A percentile compares a stretch with the other conserved stretches of the same genome.
phyloP scores from a whole-genome alignment of 2,888 invertebrate genomes.

The Pollenia amentaria region DNA sequence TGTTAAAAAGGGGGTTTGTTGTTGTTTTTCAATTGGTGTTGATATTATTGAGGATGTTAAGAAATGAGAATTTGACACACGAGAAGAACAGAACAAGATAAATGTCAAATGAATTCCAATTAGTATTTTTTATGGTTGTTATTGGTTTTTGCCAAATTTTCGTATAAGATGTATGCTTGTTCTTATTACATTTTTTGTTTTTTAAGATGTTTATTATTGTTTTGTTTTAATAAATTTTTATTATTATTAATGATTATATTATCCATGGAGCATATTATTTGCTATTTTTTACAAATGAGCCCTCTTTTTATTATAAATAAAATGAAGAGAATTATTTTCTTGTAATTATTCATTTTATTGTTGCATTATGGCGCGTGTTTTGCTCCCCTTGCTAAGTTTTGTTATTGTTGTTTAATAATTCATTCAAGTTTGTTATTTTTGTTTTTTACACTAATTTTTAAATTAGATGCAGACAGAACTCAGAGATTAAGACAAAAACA shows the following conservation, averaged over 20 bases:
- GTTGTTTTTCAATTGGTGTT: constrained; percentile 32
- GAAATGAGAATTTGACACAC: constrained; percentile 53
- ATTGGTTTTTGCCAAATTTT: constrained; percentile 33
- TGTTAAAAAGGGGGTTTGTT: constrained; percentile 46
- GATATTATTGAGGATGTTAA: constrained; percentile 46
- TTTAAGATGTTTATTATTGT: constrained; percentile 22
- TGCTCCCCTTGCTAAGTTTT: constrained; percentile 62
- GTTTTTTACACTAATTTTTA: constrained; percentile 3
- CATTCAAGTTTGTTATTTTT: constrained; percentile 15
- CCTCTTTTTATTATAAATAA: constrained; percentile 27
- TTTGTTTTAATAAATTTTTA: not conserved
- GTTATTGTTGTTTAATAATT: constrained; percentile 53
- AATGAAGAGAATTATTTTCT: constrained; percentile 40
- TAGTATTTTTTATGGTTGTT: constrained; percentile 63
- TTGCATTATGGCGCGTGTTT: constrained; percentile 74
- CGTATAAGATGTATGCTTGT: no score
- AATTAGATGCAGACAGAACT: constrained; percentile 24
- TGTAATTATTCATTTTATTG: constrained; percentile 35
- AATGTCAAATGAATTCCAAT: constrained; percentile 74
- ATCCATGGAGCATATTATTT: constrained; percentile 9
- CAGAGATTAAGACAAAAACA: constrained; percentile 24
- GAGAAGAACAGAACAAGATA: constrained; percentile 28
- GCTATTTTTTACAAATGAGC: not conserved
- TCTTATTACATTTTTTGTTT: constrained; percentile 2
- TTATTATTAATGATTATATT: not conserved